Conservation (phyloP, 1,140 invertebrate species). For the Pseudomyrmex gracilis region DNA sequence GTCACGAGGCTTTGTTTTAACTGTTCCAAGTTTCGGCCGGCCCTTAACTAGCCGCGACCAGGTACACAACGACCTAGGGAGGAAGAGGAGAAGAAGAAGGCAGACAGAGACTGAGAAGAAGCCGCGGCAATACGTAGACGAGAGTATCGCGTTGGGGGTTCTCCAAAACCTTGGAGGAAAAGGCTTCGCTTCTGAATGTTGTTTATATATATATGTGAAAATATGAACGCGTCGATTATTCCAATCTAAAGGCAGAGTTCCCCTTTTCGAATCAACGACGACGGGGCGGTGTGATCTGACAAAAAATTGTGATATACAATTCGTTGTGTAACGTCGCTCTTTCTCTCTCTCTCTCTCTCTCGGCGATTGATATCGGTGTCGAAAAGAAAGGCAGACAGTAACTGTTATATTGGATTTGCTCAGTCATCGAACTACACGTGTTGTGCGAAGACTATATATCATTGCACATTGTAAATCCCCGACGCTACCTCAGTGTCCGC, state of each 20-base stretch:
- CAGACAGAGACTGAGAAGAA: slow-evolving; percentile 41
- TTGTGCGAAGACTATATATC: background rate
- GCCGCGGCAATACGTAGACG: slow-evolving; percentile 27
- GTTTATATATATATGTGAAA: slow-evolving; percentile 42
- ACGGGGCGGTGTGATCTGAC: too few species aligned
- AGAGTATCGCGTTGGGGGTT: slow-evolving; percentile 62
- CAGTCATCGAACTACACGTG: too few species aligned
- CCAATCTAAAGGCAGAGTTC: too few species aligned
- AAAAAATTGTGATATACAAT: too few species aligned
- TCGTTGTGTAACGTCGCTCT: too few species aligned
- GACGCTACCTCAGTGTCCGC: too few species aligned
- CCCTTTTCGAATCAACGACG: too few species aligned
- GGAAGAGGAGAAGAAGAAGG: background rate
- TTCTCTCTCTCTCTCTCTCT: too few species aligned
- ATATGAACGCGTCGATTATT: background rate
- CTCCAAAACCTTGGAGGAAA: slow-evolving; percentile 59
- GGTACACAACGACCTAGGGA: slow-evolving; percentile 71
- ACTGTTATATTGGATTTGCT: too few species aligned
- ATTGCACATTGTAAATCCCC: too few species aligned
- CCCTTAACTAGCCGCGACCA: slow-evolving; percentile 75
- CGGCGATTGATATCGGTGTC: too few species aligned
- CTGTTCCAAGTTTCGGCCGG: slow-evolving; percentile 76
- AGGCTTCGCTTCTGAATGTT: background rate
- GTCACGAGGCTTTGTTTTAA: slow-evolving; percentile 82
- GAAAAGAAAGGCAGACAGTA: too few species aligned